phyloP scores from a whole-genome alignment of 2,113 vertebrate genomes.

The Oryzias celebensis region DNA sequence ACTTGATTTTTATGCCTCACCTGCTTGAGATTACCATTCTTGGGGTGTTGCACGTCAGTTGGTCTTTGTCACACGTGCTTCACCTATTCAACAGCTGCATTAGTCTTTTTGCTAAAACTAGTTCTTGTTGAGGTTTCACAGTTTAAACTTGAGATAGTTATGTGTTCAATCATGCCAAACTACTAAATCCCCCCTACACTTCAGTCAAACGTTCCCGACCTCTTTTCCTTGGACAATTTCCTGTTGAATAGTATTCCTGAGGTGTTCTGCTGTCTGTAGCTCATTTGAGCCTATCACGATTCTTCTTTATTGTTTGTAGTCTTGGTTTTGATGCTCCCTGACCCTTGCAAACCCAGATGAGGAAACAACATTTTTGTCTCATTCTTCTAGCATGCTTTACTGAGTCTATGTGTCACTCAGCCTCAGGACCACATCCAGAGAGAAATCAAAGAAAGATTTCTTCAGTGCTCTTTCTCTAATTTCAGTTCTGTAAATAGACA shows the following conservation, averaged over 20 bases:
- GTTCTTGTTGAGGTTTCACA: no score
- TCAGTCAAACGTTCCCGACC: no score
- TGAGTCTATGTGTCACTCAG: slow-evolving; percentile 44
- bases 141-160: no score
- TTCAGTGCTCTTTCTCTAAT: slow-evolving; percentile 59
- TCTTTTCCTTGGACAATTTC: neutral
- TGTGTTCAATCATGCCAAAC: no score
- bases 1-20: slow-evolving; percentile 26
- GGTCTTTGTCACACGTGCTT: no score
- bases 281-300: neutral
- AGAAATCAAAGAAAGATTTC: slow-evolving; percentile 68
- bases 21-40: slow-evolving; percentile 10
- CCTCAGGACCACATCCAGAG: slow-evolving; percentile 58
- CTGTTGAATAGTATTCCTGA: neutral
- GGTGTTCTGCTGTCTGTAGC: neutral
- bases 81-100: no score
- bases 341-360: slow-evolving; percentile 14
- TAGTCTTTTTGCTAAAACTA: no score
- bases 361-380: slow-evolving; percentile 54
- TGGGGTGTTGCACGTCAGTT: neutral
- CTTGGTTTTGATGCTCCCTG: slow-evolving; percentile 17
- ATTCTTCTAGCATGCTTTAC: slow-evolving; percentile 47
- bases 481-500: slow-evolving; percentile 64
- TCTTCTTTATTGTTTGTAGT: neutral
- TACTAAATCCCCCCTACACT: no score